phyloP scores from a whole-genome alignment of 2,888 invertebrate species.

The Dryadula phaetusa region DNA sequence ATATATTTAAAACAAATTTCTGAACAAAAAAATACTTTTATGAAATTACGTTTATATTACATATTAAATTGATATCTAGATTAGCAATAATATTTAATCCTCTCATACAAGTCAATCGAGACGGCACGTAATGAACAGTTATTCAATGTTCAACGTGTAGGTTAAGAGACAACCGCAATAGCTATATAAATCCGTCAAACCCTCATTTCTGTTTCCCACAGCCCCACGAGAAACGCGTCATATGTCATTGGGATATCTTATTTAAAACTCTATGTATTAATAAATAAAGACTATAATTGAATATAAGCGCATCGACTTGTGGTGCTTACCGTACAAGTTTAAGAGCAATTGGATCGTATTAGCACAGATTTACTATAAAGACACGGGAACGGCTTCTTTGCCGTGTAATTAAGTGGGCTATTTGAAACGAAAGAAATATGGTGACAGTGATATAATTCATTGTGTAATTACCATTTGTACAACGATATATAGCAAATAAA shows the following conservation, averaged over 20 bases:
- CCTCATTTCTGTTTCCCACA: constrained; percentile 65
- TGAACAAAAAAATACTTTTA: not conserved
- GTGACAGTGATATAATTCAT: constrained; percentile 17
- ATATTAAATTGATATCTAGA: not conserved
- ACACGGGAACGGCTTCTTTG: constrained; percentile 48
- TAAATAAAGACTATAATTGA: constrained; percentile 33
- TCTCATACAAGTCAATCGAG: constrained; percentile 38
- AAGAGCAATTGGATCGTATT: constrained; percentile 52
- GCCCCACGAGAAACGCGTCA: constrained; percentile 46
- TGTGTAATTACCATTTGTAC: not conserved
- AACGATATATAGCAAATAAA: not conserved
- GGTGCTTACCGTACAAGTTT: constrained; percentile 40
- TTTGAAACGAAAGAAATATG: constrained; percentile 32
- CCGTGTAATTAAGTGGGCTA: constrained; percentile 45
- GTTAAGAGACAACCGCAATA: constrained; percentile 46
- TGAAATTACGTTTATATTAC: not conserved
- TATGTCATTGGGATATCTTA: constrained; percentile 13
- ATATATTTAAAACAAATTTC: not conserved
- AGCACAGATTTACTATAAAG: constrained; percentile 58
- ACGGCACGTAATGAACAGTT: constrained; percentile 42
- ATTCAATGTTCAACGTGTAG: constrained; percentile 40
- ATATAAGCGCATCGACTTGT: constrained; percentile 16
- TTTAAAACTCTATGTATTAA: constrained; percentile 20
- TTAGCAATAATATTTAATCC: constrained; percentile 31
- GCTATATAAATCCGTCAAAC: constrained; percentile 51